Percentiles rank a stretch among this genome's conserved stretches.
phyloP scores from a whole-genome alignment of 2,888 invertebrate species.

The Mayetiola destructor region DNA sequence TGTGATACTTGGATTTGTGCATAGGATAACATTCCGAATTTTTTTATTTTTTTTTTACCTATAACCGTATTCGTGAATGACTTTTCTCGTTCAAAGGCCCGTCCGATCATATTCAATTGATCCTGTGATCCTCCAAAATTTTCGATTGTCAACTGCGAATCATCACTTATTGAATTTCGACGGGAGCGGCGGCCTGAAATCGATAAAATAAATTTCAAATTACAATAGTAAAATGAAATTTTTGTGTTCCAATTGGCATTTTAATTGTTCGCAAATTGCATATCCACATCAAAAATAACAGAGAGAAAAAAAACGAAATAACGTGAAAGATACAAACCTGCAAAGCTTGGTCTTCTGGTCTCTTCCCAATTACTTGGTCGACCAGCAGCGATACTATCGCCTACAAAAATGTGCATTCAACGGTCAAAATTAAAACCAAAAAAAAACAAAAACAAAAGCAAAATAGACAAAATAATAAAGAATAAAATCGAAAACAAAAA shows the following conservation, averaged over 20 bases:
- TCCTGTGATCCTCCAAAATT: conserved; percentile 89
- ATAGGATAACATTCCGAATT: too few species aligned
- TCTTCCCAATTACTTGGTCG: conserved; percentile 78
- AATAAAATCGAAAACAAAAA: not conserved
- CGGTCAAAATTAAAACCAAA: conserved; percentile 15
- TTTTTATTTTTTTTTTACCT: not conserved
- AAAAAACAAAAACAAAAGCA: conserved; percentile 17
- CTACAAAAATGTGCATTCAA: conserved; percentile 21
- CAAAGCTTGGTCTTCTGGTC: conserved; percentile 52
- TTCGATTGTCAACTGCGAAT: conserved; percentile 80
- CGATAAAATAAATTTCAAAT: not conserved
- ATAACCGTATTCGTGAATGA: conserved; percentile 34
- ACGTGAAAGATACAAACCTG: conserved; percentile 37
- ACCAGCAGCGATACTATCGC: conserved; percentile 53
- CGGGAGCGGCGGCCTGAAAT: conserved; percentile 57
- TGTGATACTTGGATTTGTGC: too few species aligned
- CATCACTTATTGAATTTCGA: conserved; percentile 70
- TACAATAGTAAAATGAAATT: not conserved
- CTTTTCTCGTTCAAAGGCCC: conserved; percentile 45
- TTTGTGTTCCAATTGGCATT: not conserved
- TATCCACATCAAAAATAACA: too few species aligned
- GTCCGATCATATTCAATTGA: conserved; percentile 68
- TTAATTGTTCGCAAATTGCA: not conserved
- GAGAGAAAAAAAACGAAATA: not conserved
- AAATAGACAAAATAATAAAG: not conserved